phyloP scores from a whole-genome alignment of 2,797 vertebrate species.

The Lutjanus campechanus region DNA sequence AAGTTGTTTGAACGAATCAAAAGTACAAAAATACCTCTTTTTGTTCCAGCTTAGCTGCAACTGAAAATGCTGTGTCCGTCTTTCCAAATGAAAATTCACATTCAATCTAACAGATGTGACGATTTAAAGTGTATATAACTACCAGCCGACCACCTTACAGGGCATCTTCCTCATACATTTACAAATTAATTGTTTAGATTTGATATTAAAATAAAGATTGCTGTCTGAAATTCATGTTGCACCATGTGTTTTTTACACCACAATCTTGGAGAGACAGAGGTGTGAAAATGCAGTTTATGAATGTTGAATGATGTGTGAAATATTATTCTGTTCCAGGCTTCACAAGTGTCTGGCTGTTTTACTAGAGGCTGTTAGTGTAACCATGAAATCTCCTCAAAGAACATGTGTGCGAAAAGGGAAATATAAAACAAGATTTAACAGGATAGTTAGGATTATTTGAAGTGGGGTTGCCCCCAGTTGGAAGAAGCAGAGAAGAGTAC shows the following conservation, averaged over 20 bases:
- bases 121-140: slow-evolving; percentile 62
- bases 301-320: slow-evolving; percentile 13
- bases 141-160: slow-evolving; percentile 39
- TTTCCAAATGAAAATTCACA: slow-evolving; percentile 51
- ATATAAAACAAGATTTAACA: slow-evolving; percentile 48
- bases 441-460: no score
- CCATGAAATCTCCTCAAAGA: slow-evolving; percentile 26
- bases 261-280: neutral
- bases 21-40: slow-evolving; percentile 42
- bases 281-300: slow-evolving; percentile 2
- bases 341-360: slow-evolving; percentile 24
- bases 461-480: no score
- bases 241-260: neutral
- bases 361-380: slow-evolving; percentile 17
- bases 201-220: slow-evolving; percentile 69
- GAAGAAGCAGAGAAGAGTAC: no score
- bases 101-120: slow-evolving; percentile 55
- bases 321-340: slow-evolving; percentile 5
- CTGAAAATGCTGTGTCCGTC: slow-evolving; percentile 39
- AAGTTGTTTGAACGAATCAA: slow-evolving; percentile 36
- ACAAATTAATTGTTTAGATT: slow-evolving; percentile 63
- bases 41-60: slow-evolving; percentile 1
- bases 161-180: slow-evolving; percentile 51
- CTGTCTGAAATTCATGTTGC: slow-evolving; percentile 13
- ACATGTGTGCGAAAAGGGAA: slow-evolving; percentile 12